Conservation (phyloP, 2,113 vertebrate species). For the Cyprinodon tularosa region DNA sequence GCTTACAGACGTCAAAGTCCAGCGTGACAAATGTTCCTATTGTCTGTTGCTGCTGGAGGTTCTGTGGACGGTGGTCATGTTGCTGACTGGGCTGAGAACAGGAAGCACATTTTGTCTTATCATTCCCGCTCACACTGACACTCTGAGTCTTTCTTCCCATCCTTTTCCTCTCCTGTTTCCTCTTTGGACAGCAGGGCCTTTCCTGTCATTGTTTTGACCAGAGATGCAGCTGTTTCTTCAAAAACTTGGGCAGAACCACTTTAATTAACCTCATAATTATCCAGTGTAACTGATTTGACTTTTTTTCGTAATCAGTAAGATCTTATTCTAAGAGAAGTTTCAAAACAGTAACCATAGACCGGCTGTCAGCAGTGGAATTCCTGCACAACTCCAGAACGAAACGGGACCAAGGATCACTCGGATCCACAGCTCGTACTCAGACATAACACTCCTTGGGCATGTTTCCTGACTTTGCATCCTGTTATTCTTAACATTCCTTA, state of each 20-base stretch:
- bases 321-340: neutral
- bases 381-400: slow-evolving; percentile 11
- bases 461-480: slow-evolving; percentile 75
- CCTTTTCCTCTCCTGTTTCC: slow-evolving; percentile 50
- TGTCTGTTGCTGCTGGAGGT: slow-evolving; percentile 28
- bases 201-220: slow-evolving; percentile 77
- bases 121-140: slow-evolving; percentile 72
- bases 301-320: neutral
- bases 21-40: slow-evolving; percentile 13
- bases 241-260: slow-evolving; percentile 10
- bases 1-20: slow-evolving; percentile 8
- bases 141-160: slow-evolving; percentile 68
- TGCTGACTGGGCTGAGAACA: slow-evolving; percentile 49
- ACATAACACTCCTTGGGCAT: slow-evolving; percentile 27
- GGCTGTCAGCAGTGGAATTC: slow-evolving; percentile 8
- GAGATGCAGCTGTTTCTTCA: slow-evolving; percentile 16
- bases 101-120: slow-evolving; percentile 73
- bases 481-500: slow-evolving; percentile 69
- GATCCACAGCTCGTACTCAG: neutral
- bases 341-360: slow-evolving; percentile 14
- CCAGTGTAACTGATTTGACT: neutral
- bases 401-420: neutral
- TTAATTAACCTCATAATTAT: slow-evolving; percentile 1
- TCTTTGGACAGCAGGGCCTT: slow-evolving; percentile 71
- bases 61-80: slow-evolving; percentile 34